phyloP scores from a whole-genome alignment of 2,888 invertebrate species.

The Agrochola litura region DNA sequence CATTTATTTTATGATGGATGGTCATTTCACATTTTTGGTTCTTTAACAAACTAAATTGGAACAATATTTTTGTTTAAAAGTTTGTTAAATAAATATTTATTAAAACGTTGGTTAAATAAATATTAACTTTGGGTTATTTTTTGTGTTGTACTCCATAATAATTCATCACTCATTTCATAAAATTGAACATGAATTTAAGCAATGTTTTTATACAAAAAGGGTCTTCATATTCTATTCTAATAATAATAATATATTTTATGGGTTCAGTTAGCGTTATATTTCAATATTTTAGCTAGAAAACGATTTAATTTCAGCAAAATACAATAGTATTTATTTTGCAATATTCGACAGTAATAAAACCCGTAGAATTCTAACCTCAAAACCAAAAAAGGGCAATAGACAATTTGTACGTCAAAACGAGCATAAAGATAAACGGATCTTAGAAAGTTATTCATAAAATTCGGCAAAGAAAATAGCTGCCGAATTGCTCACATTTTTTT shows the following conservation, averaged over 20 bases:
- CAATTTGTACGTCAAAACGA: conserved; percentile 27
- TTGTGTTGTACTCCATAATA: not conserved
- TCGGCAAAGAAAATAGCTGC: conserved; percentile 37
- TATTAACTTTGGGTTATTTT: not conserved
- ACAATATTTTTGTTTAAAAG: not conserved
- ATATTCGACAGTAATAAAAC: not conserved
- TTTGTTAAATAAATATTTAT: too few species aligned
- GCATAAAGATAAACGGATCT: conserved; percentile 24
- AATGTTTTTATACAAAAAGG: not conserved
- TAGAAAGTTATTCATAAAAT: conserved; percentile 39
- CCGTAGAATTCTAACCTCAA: not conserved
- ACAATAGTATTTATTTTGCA: not conserved
- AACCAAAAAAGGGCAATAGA: not conserved
- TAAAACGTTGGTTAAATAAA: not conserved
- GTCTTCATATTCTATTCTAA: not conserved
- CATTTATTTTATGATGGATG: not conserved
- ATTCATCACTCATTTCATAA: not conserved
- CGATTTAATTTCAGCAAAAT: too few species aligned
- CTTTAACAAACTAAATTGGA: not conserved
- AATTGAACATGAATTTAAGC: not conserved
- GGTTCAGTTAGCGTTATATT: not conserved
- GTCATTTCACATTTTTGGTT: not conserved
- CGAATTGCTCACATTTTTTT: conserved; percentile 29
- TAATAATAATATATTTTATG: not conserved
- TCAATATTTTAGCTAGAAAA: not conserved